These are phyloP conservation scores for Busseola fusca DNA, from an alignment of 2,888 invertebrate genomes.

Conservation along the genomic window DNA sequence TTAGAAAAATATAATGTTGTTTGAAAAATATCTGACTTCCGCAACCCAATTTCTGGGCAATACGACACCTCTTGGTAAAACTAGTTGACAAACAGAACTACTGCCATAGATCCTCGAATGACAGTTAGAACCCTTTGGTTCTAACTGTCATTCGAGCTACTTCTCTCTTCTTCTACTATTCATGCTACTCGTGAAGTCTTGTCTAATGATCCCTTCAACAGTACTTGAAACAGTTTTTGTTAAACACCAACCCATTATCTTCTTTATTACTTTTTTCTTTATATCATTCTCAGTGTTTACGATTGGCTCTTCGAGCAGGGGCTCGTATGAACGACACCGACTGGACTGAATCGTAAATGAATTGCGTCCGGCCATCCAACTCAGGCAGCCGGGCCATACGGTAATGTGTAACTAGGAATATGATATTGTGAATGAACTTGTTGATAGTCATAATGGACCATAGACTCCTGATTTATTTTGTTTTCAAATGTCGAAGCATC, in stretches of 20 bases:
- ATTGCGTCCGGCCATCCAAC: conserved; percentile 26
- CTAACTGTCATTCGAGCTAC: too few relatives aligned
- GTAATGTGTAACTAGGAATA: conserved; percentile 13
- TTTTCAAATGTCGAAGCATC: too few relatives aligned
- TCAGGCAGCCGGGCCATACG: conserved; percentile 24
- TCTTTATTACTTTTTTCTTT: background rate
- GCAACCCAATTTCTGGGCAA: background rate
- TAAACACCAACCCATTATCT: background rate
- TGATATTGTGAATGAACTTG: conserved; percentile 22
- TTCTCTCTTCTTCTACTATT: too few relatives aligned
- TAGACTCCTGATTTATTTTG: too few relatives aligned
- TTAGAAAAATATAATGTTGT: too few relatives aligned
- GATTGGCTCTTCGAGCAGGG: background rate
- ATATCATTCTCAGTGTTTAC: background rate
- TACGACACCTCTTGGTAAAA: background rate
- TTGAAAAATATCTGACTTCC: background rate
- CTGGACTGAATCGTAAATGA: conserved; percentile 38
- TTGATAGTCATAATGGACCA: background rate
- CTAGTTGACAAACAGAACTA: background rate
- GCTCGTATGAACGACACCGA: background rate
- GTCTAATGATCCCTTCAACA: background rate
- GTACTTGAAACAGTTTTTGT: background rate
- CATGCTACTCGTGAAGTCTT: too few relatives aligned
- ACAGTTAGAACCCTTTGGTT: background rate
- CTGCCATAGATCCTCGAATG: background rate